phyloP scores from a whole-genome alignment of 2,797 vertebrate species.

The Leptatherina wallacei region DNA sequence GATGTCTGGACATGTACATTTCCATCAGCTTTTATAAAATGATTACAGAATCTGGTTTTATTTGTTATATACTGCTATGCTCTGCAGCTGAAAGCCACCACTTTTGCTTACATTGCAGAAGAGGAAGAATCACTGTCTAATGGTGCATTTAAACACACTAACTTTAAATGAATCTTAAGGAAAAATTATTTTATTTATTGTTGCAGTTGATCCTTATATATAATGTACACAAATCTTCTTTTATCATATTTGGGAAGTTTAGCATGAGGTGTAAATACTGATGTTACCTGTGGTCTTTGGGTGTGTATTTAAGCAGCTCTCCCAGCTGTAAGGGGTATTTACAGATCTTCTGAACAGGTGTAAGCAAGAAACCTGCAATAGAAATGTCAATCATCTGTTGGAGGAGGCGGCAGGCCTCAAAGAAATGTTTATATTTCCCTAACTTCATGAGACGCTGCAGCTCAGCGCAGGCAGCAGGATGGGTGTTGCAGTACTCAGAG shows the following conservation, averaged over 20 bases:
- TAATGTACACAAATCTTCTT: background rate
- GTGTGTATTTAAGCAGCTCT: conserved; percentile 97
- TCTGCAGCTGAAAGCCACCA: background rate
- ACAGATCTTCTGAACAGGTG: conserved; percentile 98
- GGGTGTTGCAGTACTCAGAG: conserved; percentile 98
- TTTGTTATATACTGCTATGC: background rate
- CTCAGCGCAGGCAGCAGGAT: conserved; percentile 90
- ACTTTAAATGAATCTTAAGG: background rate
- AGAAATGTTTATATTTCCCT: conserved; percentile 94
- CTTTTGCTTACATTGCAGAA: background rate
- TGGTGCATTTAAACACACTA: background rate
- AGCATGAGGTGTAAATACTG: background rate
- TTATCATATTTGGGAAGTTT: background rate
- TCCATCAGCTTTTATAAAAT: background rate
- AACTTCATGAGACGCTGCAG: conserved; percentile 93
- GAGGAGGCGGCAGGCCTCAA: conserved; percentile 95
- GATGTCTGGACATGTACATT: background rate
- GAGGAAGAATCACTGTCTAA: background rate
- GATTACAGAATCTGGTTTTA: background rate
- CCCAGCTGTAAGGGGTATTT: conserved; percentile 98
- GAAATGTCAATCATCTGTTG: conserved; percentile 99
- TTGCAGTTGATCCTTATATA: background rate
- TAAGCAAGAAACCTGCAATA: conserved; percentile 95
- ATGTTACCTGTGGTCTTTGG: conserved; percentile 91
- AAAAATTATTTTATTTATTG: background rate